Evolutionary conservation across 2,113 vertebrate species (phyloP).

Genomic region (Chloroceryle aenea): DNA sequence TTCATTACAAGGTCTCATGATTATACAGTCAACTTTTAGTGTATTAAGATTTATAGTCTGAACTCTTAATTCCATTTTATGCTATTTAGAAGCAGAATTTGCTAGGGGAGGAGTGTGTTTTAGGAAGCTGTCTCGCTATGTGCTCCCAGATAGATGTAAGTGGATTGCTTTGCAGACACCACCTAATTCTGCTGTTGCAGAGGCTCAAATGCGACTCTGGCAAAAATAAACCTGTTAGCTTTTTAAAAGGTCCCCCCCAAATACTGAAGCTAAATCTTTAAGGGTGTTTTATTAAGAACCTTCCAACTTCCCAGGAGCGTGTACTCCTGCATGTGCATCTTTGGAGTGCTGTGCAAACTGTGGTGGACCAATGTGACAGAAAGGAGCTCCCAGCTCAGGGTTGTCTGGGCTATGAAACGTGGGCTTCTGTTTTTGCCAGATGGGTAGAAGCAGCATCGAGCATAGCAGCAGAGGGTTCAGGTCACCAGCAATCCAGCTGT

Average conservation of each 20-base stretch:
- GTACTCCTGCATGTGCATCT: rapidly evolving
- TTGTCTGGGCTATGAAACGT: not conserved
- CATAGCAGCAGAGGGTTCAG: not conserved
- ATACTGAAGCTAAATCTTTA: not conserved
- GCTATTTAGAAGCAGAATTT: conserved; percentile 16
- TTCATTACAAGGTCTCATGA: conserved; percentile 33
- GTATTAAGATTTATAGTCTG: conserved; percentile 16
- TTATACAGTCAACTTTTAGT: not conserved
- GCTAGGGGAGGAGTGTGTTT: not conserved
- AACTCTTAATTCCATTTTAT: conserved; percentile 21
- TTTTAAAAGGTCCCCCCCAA: not conserved
- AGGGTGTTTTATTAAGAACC: not conserved
- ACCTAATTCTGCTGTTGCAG: not conserved
- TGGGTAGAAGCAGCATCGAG: not conserved
- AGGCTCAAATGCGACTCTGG: not conserved
- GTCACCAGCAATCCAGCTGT: not conserved
- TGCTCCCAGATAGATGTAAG: not conserved
- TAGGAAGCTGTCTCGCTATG: not conserved
- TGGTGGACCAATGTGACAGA: rapidly evolving
- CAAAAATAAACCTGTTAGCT: not conserved
- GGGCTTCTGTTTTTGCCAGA: not conserved
- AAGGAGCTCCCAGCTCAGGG: not conserved
- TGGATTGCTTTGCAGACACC: not conserved
- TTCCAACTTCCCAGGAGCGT: not conserved
- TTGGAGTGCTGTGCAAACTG: too few species aligned